phyloP scores from a whole-genome alignment of 1,140 invertebrate species.

The Ctenoplectra terminalis region DNA sequence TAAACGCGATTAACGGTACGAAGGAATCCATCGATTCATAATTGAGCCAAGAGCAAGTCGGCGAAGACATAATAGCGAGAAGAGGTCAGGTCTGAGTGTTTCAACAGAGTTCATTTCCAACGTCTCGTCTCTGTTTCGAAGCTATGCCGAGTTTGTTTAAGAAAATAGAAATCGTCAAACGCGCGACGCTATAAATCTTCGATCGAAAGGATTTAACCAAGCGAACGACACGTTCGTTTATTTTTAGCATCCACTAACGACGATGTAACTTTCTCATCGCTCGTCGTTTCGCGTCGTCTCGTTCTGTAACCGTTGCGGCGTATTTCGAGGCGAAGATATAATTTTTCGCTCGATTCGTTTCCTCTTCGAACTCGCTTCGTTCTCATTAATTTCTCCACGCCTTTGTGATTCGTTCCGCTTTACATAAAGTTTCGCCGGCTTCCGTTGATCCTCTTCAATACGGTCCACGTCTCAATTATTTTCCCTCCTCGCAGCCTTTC shows the following conservation, averaged over 20 bases:
- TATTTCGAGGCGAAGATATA: conserved; percentile 22
- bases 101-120: neutral
- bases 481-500: conserved; percentile 9
- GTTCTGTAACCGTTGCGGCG: neutral
- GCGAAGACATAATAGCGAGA: neutral
- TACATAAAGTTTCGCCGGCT: conserved; percentile 15
- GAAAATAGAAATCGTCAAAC: neutral
- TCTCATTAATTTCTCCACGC: conserved; percentile 44
- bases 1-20: neutral
- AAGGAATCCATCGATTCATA: conserved; percentile 17
- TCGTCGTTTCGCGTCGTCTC: neutral
- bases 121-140: neutral
- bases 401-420: conserved; percentile 53
- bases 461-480: conserved; percentile 61
- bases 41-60: neutral
- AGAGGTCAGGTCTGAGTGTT: neutral
- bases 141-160: neutral
- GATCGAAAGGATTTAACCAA: no score
- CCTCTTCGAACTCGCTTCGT: neutral
- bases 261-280: neutral
- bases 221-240: neutral
- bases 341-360: conserved; percentile 43
- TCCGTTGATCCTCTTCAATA: conserved; percentile 29
- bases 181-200: no score
- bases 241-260: neutral